These are phyloP conservation scores for Arctia plantaginis DNA, from an alignment of 2,888 invertebrate genomes.

Conservation along the genomic window DNA sequence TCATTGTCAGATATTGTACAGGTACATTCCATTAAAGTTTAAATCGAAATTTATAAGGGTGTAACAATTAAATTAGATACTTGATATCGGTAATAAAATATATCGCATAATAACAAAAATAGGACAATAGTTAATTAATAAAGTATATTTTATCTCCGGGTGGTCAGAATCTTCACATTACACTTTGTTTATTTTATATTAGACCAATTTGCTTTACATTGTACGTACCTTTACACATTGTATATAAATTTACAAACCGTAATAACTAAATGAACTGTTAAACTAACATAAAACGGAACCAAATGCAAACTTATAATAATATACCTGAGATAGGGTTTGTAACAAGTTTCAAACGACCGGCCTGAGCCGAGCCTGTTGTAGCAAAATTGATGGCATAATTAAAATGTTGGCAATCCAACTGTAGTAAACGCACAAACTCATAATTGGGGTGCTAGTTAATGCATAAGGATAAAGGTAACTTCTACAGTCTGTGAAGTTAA, in stretches of 20 bases:
- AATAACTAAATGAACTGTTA: slow-evolving; percentile 26
- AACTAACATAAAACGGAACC: slow-evolving; percentile 36
- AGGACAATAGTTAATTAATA: neutral
- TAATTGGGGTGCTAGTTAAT: slow-evolving; percentile 54
- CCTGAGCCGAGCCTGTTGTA: slow-evolving; percentile 47
- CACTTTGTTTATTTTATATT: neutral
- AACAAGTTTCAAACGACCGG: slow-evolving; percentile 37
- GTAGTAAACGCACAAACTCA: slow-evolving; percentile 58
- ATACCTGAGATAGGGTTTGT: slow-evolving; percentile 41
- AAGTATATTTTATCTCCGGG: neutral
- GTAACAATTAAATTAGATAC: neutral
- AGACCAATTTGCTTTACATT: neutral
- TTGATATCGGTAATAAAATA: neutral
- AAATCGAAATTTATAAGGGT: neutral
- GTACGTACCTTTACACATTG: neutral
- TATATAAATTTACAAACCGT: slow-evolving; percentile 4
- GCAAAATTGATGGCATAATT: slow-evolving; percentile 63
- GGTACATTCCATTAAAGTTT: too few species aligned
- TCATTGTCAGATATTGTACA: too few species aligned
- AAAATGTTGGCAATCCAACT: slow-evolving; percentile 64
- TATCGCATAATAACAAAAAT: neutral
- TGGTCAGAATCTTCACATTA: neutral
- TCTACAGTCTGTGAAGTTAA: slow-evolving; percentile 27
- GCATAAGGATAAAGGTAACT: slow-evolving; percentile 42
- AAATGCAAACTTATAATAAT: slow-evolving; percentile 44